Evolutionary conservation across 2,113 vertebrate genomes (phyloP).

Genomic region (Cranoglanis bouderius): DNA sequence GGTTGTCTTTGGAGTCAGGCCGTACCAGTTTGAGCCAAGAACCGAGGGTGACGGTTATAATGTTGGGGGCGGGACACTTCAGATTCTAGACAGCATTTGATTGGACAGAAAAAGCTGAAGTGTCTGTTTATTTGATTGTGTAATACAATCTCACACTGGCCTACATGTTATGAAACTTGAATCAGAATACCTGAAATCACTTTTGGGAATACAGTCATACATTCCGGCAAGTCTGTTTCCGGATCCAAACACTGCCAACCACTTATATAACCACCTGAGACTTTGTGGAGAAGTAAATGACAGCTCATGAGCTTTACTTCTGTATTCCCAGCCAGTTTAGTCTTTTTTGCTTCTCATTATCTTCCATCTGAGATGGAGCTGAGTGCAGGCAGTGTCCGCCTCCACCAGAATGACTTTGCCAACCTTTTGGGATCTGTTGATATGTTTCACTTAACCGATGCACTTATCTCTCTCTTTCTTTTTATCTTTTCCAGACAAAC

Average conservation of each 20-base stretch:
- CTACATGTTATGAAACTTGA: slow-evolving; percentile 2
- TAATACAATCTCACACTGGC: background rate
- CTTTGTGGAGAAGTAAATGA: slow-evolving; percentile 9
- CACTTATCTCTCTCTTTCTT: slow-evolving; percentile 58
- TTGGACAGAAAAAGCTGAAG: too few species aligned
- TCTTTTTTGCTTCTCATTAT: slow-evolving; percentile 44
- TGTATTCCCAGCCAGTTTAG: slow-evolving; percentile 26
- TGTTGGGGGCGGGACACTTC: too few species aligned
- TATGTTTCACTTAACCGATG: slow-evolving; percentile 66
- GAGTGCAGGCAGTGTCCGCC: slow-evolving; percentile 32
- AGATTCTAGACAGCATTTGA: too few species aligned
- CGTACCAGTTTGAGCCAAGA: too few species aligned
- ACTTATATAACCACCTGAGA: background rate
- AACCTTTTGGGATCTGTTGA: slow-evolving; percentile 56
- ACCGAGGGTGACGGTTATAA: too few species aligned
- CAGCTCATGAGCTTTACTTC: slow-evolving; percentile 26
- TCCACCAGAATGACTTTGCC: slow-evolving; percentile 55
- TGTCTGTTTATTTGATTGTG: background rate
- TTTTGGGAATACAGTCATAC: background rate
- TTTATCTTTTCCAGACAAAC: slow-evolving; percentile 86
- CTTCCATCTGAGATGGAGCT: slow-evolving; percentile 26
- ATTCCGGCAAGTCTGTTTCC: background rate
- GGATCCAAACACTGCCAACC: background rate
- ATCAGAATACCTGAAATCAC: background rate
- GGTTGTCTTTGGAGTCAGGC: too few species aligned